Evolutionary conservation across 2,888 invertebrate genomes (phyloP), one percentile per base, ranked within the genome.

Genomic region (Rhimphoctona megacephalus): DNA sequence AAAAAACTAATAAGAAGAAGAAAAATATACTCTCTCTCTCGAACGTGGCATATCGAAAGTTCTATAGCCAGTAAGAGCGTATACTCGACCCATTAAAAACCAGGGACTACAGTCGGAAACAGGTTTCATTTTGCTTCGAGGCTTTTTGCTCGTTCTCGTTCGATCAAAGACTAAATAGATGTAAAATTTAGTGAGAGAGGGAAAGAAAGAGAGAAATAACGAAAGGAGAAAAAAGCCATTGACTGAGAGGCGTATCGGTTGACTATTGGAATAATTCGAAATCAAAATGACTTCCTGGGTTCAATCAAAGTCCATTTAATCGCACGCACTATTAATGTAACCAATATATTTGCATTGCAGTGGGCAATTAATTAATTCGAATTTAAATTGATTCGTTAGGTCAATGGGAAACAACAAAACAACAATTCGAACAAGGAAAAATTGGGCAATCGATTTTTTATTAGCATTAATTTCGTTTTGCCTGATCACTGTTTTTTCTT

Each of bases 61-160:
- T 52, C 19, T 57, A 70, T 46, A 57, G 25, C 19, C 49, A 67
- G 52, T 11, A 46, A 81, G 33, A 72, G 36, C 43, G 14, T 46
- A 72, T 66, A 73, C 76, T 87, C 85, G 88, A 85, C 88, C 89
- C 80, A 90, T 89, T 89, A 85, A 90, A 81, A 66, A 73, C 22
- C 78, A 82, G 85, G 89, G 85, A 87, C 89, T 89, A 79, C 39
- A 52, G 88, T 88, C 81, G 64, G 54, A 85, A 92, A 90, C 91
- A 88, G 90, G 91, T 91, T 90, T 85, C 87, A 83, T 89, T 85
- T 85, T 66, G 72, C 85, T 85, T 88, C 78, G 64, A 46, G 66
- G 61, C 73, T 25, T 69, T 76, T 83, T 82, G 79, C 81, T 81
- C 86, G 76, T 83, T 87, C 87, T 81, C 84, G 86, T 64, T 39